Evolutionary conservation across 2,888 invertebrate genomes (phyloP), one percentile per base, ranked within the genome.

Genomic region (Tethea ocularis): DNA sequence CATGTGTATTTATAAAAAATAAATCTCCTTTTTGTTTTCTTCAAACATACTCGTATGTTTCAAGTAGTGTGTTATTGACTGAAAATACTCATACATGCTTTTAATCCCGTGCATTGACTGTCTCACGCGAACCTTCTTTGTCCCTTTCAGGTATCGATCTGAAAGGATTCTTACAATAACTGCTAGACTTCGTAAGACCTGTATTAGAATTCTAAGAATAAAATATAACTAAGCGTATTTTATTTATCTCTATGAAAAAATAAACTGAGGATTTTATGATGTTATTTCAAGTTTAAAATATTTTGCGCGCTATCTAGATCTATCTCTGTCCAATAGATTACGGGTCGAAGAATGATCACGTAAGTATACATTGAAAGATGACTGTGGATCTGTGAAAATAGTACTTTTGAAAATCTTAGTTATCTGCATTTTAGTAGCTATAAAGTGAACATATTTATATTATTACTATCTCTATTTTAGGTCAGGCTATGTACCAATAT

Each of bases 271-370:
- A 46, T 46, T 46, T 20, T 46, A 10, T 46, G 2, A 17, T n/a
- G 46, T 46, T 10, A n/a, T n/a, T 26, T 29, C 29, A 52, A 52
- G 24, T 52, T 52, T n/a, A n/a, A 52, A n/a, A 29, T 53, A 7
- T 53, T 29, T 26, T 17, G 29, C 17, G 5, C 26, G 52, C 52
- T 26, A 29, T 53, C 29, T 10, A 26, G 29, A 53, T 53, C 52
- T 17, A 26, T 53, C 52, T 53, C 52, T 53, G 52, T 53, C 52
- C 17, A 10, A 24, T 29, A 20, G 52, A 53, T 26, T 53, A 53
- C 5, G 24, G 29, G n/a, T n/a, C 17, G 26, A 53, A 53, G 29
- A 53, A 20, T 26, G 24, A 53, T 53, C 17, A n/a, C 7, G 20
- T 17, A n/a, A 53, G 52, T 29, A 53, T 53, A 53, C 29, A 53